Conservation (phyloP, 2,797 vertebrate species). For the Premnoplex brunnescens region DNA sequence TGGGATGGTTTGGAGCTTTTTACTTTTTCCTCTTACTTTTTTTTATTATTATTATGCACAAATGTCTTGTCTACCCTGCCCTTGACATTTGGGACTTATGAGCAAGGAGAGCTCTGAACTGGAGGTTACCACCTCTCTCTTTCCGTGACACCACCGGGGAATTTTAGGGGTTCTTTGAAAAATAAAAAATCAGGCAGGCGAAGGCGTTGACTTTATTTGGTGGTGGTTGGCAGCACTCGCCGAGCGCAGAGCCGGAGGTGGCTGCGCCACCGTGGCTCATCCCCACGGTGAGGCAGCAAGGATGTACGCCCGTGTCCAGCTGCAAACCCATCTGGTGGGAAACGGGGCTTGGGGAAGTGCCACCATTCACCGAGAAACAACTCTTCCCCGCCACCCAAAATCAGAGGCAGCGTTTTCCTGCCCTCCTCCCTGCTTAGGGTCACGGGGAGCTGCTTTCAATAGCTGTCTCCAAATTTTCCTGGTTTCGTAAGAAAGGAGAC, state of each 20-base stretch:
- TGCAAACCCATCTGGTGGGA: not conserved
- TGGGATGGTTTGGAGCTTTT: not conserved
- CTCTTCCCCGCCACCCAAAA: slow-evolving; percentile 10
- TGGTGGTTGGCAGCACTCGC: not conserved
- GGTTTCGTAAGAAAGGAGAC: not conserved
- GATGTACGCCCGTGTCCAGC: not conserved
- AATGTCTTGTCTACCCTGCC: not conserved
- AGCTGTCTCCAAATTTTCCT: not conserved
- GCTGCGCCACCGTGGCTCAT: not conserved
- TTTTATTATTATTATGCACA: not conserved
- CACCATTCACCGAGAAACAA: not conserved
- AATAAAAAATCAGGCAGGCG: not conserved
- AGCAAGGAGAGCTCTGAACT: not conserved
- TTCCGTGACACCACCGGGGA: not conserved
- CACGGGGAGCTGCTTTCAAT: not conserved
- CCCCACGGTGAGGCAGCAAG: not conserved
- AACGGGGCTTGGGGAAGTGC: slow-evolving; percentile 16
- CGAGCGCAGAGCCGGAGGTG: not conserved
- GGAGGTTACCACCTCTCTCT: not conserved
- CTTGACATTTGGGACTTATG: not conserved
- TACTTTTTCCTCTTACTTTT: not conserved
- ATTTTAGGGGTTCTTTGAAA: not conserved
- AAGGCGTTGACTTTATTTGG: not conserved
- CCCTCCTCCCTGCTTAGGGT: not conserved
- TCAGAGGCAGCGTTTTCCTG: not conserved